Evolutionary conservation across 2,888 invertebrate species (phyloP).

Genomic region (Ryuthela nishihirai): DNA sequence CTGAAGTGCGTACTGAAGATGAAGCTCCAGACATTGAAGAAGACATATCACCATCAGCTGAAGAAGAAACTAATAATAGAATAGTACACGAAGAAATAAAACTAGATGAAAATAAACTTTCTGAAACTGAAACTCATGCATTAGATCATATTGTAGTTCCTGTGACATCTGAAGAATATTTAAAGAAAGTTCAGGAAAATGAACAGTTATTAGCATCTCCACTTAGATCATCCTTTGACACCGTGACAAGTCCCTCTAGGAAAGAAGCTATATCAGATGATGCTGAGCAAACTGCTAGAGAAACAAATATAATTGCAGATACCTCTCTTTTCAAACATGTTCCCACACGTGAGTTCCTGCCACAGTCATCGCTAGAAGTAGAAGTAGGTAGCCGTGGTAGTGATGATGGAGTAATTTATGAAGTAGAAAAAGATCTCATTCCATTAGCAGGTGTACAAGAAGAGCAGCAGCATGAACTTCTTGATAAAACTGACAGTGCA

Average conservation of each 20-base stretch:
- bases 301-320: neutral
- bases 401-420: slow-evolving; percentile 43
- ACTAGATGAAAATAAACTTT: slow-evolving; percentile 7
- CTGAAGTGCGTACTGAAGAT: slow-evolving; percentile 51
- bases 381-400: slow-evolving; percentile 40
- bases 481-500: neutral
- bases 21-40: slow-evolving; percentile 50
- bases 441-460: slow-evolving; percentile 24
- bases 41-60: slow-evolving; percentile 44
- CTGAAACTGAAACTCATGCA: neutral
- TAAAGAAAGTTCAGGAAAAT: slow-evolving; percentile 4
- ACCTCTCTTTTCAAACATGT: neutral
- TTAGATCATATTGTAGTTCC: neutral
- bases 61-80: slow-evolving; percentile 27
- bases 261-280: slow-evolving; percentile 16
- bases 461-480: neutral
- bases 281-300: slow-evolving; percentile 18
- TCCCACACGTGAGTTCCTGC: neutral
- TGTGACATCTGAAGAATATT: neutral
- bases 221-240: slow-evolving; percentile 25
- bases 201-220: slow-evolving; percentile 18
- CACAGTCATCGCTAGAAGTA: slow-evolving; percentile 45
- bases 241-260: slow-evolving; percentile 29
- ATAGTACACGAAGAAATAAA: slow-evolving; percentile 12
- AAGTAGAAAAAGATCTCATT: slow-evolving; percentile 24